phyloP scores from a whole-genome alignment of 2,113 vertebrate species.

The Grus americana region DNA sequence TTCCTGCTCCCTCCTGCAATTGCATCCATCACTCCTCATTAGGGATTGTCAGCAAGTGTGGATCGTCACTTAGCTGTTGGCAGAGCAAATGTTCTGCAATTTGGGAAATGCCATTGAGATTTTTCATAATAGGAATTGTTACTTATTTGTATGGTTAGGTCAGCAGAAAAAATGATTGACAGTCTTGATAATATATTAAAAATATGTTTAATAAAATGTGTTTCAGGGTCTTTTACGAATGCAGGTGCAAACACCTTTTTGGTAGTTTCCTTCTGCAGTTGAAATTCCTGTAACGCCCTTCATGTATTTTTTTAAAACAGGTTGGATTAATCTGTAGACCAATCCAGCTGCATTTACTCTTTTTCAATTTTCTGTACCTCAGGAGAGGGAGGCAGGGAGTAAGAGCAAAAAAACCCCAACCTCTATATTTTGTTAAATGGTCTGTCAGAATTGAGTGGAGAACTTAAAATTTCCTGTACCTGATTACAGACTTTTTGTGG shows the following conservation, averaged over 20 bases:
- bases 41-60: conserved; percentile 3
- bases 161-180: background rate
- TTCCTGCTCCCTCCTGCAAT: background rate
- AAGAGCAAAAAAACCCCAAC: accelerated
- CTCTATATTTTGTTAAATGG: background rate
- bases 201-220: background rate
- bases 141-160: background rate
- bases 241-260: background rate
- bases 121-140: background rate
- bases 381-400: background rate
- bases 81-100: conserved; percentile 7
- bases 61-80: conserved; percentile 12
- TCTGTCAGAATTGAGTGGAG: background rate
- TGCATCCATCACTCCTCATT: conserved; percentile 23
- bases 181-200: background rate
- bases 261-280: background rate
- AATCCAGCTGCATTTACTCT: background rate
- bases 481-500: background rate
- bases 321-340: background rate
- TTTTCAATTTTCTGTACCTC: background rate
- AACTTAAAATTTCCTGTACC: background rate
- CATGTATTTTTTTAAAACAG: background rate
- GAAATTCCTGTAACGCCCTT: background rate
- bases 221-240: background rate
- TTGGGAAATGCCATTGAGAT: background rate